phyloP scores from a whole-genome alignment of 2,888 invertebrate species.

The Sepioteuthis lessoniana region DNA sequence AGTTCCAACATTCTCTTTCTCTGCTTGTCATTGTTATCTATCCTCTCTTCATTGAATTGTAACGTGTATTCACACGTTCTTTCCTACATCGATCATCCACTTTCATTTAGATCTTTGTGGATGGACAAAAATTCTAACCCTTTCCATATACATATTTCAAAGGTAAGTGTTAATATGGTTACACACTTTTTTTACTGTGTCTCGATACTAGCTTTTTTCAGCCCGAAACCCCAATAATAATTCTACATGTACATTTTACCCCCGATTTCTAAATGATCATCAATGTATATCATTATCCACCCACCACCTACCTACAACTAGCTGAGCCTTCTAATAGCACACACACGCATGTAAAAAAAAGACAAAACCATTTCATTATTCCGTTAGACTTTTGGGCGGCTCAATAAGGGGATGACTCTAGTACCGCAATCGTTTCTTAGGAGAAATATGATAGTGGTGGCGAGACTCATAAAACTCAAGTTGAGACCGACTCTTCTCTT shows the following conservation, averaged over 20 bases:
- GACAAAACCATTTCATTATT: conserved; percentile 24
- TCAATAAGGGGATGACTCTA: not conserved
- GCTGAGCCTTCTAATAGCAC: not conserved
- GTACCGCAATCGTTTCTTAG: not conserved
- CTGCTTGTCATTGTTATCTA: too few species aligned
- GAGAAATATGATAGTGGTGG: conserved; percentile 40
- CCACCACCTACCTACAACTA: not conserved
- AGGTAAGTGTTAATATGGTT: too few species aligned
- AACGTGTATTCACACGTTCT: too few species aligned
- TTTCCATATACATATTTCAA: too few species aligned
- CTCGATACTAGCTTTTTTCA: not conserved
- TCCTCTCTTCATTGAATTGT: too few species aligned
- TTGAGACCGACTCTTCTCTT: not conserved
- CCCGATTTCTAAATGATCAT: not conserved
- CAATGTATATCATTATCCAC: not conserved
- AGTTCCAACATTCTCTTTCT: too few species aligned
- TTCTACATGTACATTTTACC: not conserved
- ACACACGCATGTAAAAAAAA: not conserved
- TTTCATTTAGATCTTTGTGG: too few species aligned
- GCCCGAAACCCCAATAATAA: not conserved
- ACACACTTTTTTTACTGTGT: not conserved
- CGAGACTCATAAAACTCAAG: conserved; percentile 15
- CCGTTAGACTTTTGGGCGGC: conserved; percentile 43
- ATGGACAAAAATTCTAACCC: too few species aligned
- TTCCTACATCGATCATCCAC: too few species aligned